Evolutionary conservation across 2,888 invertebrate genomes (phyloP).

Genomic region (Ommatoiulus sabulosus): DNA sequence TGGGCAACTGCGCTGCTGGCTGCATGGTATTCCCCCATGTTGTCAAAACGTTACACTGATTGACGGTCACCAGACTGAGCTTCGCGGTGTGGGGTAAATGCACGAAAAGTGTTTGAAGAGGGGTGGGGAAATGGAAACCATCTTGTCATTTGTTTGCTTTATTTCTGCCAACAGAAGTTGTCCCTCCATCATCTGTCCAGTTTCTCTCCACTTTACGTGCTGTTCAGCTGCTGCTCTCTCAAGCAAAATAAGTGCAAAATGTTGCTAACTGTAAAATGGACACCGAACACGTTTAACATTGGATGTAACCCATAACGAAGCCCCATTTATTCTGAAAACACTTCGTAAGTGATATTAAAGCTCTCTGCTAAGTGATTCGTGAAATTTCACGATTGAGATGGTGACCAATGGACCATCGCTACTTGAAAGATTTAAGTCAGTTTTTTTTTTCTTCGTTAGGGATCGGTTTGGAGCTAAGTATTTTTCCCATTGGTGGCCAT

Average conservation of each 20-base stretch:
- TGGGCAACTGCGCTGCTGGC: neutral
- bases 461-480: neutral
- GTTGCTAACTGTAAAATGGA: slow-evolving; percentile 43
- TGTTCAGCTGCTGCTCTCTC: slow-evolving; percentile 40
- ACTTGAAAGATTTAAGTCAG: slow-evolving; percentile 19
- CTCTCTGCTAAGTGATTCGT: slow-evolving; percentile 33
- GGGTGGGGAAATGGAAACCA: slow-evolving; percentile 40
- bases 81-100: slow-evolving; percentile 11
- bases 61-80: neutral
- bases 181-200: slow-evolving; percentile 16
- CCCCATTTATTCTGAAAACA: slow-evolving; percentile 30
- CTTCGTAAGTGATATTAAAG: slow-evolving; percentile 36
- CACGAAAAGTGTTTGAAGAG: slow-evolving; percentile 20
- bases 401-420: neutral
- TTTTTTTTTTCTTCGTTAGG: neutral
- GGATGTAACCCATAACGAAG: slow-evolving; percentile 17
- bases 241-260: slow-evolving; percentile 30
- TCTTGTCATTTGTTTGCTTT: slow-evolving; percentile 43
- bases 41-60: slow-evolving; percentile 24
- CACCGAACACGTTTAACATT: neutral
- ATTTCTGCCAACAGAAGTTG: slow-evolving; percentile 39
- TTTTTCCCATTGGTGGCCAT: neutral
- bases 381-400: slow-evolving; percentile 32
- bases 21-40: neutral
- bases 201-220: slow-evolving; percentile 22